Evolutionary conservation across 2,888 invertebrate genomes (phyloP).

Genomic region (Brassicogethes aeneus): DNA sequence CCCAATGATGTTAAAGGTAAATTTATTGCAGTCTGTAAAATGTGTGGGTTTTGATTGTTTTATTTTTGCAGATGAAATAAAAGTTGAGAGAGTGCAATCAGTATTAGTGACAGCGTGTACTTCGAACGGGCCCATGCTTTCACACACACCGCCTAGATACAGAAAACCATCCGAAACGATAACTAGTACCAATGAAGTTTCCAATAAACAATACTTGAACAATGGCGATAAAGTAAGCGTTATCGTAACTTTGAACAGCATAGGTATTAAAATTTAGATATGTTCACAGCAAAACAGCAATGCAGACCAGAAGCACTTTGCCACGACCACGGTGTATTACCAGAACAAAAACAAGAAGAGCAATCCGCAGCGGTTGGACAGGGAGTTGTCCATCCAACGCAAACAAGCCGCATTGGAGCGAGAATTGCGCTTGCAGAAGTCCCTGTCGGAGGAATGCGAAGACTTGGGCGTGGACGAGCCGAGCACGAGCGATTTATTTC

Average conservation of each 20-base stretch:
- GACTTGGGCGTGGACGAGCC: conserved; percentile 72
- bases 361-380: conserved; percentile 25
- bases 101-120: conserved; percentile 38
- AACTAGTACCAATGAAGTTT: conserved; percentile 26
- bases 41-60: not conserved
- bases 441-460: conserved; percentile 69
- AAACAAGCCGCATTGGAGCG: conserved; percentile 47
- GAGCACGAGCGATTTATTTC: conserved; percentile 69
- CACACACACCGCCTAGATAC: conserved; percentile 35
- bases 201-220: conserved; percentile 30
- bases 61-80: conserved; percentile 16
- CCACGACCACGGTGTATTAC: conserved; percentile 30
- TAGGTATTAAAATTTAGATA: not conserved
- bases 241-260: not conserved
- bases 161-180: conserved; percentile 30
- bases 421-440: conserved; percentile 55
- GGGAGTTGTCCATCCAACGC: conserved; percentile 35
- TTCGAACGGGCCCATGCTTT: conserved; percentile 40
- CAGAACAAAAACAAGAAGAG: conserved; percentile 19
- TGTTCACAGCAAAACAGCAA: conserved; percentile 21
- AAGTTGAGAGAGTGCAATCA: conserved; percentile 33
- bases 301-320: conserved; percentile 25
- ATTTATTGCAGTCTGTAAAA: not conserved
- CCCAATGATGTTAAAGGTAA: conserved; percentile 30
- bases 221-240: conserved; percentile 36